Conservation (phyloP, 2,888 invertebrate species). For the Vanessa cardui region DNA sequence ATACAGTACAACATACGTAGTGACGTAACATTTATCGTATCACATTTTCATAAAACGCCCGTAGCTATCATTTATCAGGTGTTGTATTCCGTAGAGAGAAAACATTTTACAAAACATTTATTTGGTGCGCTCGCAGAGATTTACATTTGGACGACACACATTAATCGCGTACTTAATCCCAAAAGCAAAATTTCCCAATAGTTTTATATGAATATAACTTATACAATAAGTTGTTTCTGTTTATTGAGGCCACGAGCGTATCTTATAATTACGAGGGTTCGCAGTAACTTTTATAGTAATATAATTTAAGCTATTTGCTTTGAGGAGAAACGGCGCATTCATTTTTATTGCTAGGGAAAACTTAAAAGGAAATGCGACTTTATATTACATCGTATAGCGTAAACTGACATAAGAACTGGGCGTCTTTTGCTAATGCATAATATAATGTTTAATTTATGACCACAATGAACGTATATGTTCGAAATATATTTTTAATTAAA, state of each 20-base stretch:
- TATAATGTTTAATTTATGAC: background rate
- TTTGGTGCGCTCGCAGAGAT: slow-evolving; percentile 62
- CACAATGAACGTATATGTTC: background rate
- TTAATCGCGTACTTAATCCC: slow-evolving; percentile 61
- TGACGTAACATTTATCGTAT: slow-evolving; percentile 39
- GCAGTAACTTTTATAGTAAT: background rate
- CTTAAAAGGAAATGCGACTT: background rate
- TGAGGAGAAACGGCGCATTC: background rate
- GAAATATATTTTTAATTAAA: background rate
- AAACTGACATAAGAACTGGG: background rate
- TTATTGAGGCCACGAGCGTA: slow-evolving; percentile 4
- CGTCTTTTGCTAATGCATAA: background rate
- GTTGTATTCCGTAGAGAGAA: slow-evolving; percentile 62
- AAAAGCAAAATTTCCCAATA: slow-evolving; percentile 46
- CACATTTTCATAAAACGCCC: slow-evolving; percentile 68
- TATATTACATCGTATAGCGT: slow-evolving; percentile 1
- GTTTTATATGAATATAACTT: slow-evolving; percentile 16
- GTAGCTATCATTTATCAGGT: slow-evolving; percentile 72
- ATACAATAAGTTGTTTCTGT: background rate
- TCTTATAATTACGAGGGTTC: background rate
- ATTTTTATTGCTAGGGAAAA: slow-evolving; percentile 5
- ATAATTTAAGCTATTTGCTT: background rate
- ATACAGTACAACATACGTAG: slow-evolving; percentile 31
- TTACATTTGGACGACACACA: slow-evolving; percentile 61
- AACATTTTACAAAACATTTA: slow-evolving; percentile 70